Conservation (phyloP, 2,888 invertebrate genomes). For the Drosophila eohydei region DNA sequence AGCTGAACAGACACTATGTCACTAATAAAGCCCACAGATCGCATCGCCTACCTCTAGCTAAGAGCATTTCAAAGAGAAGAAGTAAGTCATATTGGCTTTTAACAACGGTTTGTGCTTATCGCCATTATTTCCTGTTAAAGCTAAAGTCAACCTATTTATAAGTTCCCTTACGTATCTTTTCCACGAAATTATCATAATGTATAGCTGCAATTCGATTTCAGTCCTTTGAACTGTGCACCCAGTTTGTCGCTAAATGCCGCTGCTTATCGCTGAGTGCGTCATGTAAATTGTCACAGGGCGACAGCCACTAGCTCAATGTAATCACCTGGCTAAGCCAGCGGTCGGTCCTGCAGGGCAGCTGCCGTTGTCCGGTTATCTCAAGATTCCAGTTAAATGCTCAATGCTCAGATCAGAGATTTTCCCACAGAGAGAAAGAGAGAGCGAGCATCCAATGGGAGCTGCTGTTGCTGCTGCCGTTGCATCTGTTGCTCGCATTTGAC, state of each 20-base stretch:
- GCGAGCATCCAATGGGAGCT: not conserved
- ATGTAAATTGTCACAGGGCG: constrained; percentile 62
- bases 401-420: constrained; percentile 67
- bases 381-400: constrained; percentile 72
- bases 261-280: constrained; percentile 51
- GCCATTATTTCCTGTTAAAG: constrained; percentile 4
- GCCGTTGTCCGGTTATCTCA: constrained; percentile 35
- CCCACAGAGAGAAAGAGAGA: constrained; percentile 14
- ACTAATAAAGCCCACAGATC: not conserved
- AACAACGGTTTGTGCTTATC: not conserved
- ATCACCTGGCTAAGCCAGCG: constrained; percentile 44
- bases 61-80: not conserved
- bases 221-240: constrained; percentile 9
- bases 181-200: constrained; percentile 6
- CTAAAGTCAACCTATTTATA: not conserved
- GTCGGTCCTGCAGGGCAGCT: constrained; percentile 32
- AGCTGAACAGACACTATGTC: not conserved
- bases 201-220: constrained; percentile 7
- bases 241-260: constrained; percentile 7
- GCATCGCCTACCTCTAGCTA: not conserved
- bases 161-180: constrained; percentile 8
- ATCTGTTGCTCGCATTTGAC: constrained; percentile 80
- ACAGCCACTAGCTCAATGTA: constrained; percentile 67
- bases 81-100: not conserved
- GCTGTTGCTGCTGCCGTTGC: constrained; percentile 34